phyloP scores from a whole-genome alignment of 1,140 invertebrate genomes.

The Nasonia giraulti region DNA sequence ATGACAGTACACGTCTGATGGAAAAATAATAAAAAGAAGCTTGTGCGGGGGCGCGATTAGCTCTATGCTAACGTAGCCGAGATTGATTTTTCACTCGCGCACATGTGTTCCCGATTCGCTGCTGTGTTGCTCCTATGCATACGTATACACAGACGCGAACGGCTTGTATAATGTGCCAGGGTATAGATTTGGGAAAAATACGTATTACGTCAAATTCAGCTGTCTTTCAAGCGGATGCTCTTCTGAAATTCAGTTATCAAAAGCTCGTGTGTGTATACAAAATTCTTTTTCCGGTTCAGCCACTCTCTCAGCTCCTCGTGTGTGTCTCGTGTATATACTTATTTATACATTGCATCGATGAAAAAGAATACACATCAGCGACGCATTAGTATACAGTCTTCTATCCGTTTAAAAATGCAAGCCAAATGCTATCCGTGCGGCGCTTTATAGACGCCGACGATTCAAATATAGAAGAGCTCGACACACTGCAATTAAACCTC shows the following conservation, averaged over 20 bases:
- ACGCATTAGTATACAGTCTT: no score
- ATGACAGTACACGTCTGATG: no score
- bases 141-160: background rate
- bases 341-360: no score
- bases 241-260: background rate
- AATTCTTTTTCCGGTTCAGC: background rate
- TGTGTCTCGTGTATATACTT: no score
- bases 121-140: background rate
- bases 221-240: background rate
- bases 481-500: no score
- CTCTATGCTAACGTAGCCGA: background rate
- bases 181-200: background rate
- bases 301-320: no score
- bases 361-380: no score
- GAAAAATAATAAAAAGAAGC: background rate
- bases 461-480: no score
- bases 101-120: background rate
- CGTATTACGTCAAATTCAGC: background rate
- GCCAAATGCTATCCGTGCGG: no score
- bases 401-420: no score
- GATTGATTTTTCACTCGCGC: background rate
- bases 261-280: background rate
- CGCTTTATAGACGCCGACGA: no score
- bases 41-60: no score
- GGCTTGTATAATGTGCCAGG: background rate